Base-by-base conservation (phyloP, 2,113 vertebrate species). In the Proteles cristata region DNA sequence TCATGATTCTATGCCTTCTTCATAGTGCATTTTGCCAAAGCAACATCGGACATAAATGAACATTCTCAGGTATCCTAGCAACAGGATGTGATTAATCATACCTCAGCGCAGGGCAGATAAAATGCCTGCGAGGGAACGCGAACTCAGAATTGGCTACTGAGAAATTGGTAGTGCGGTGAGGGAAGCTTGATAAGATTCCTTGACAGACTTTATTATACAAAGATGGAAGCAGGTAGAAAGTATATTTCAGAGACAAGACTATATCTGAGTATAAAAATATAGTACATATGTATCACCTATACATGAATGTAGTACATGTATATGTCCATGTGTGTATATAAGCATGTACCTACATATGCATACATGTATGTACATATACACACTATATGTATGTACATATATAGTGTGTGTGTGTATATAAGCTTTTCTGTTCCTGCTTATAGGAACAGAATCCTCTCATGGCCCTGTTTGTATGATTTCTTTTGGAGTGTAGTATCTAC, bases 61-160 rank as follows among this genome's bases (percentile, higher is more conserved):
- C 98, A 97, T 98, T 98, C 98, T 96, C 88, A 97, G 97, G 98
- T 99, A 98, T 97, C 98, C 98, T 99, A 99, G 98, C 99, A 99
- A 99, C 98, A 95, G 97, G 97, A 98, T 98, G 97, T 98, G 98
- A 98, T 99, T 99, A 99, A 99, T 98, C 98, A 98, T 98, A 98
- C 98, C 98, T 99, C 97, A 97, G 98, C 97, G 97, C 98, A 97
- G 94, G 94, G 95, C 96, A 98, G 98, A 98, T 98, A 98, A 97
- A 98, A 98, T 97, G 98, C 96, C 97, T 98, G 96, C 90, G 90
- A 98, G 96, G 97, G 95, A 98, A 98, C 6, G 79, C 88, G 98
- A 97, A 98, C 98, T 97, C 95, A 91, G 96, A 98, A 98, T 88
- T 98, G 98, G 96, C 94, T 98, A 95, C 94, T 86, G 92, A 98